A percentile compares a stretch with the other conserved stretches of the same genome.
phyloP scores from a whole-genome alignment of 2,113 vertebrate species.

The Chinchilla lanigera region DNA sequence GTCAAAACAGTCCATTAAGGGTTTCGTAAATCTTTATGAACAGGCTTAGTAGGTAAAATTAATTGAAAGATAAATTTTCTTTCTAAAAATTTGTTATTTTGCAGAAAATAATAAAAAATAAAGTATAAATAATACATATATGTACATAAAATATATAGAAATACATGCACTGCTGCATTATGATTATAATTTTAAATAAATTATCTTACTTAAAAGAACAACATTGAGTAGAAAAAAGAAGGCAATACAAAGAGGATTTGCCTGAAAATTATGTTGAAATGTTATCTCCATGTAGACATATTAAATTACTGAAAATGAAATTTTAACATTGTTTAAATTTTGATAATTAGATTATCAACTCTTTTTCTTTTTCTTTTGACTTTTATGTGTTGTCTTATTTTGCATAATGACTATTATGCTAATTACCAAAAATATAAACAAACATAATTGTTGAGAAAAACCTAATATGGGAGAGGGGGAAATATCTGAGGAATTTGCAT shows the following conservation, averaged over 20 bases:
- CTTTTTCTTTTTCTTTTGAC: not conserved
- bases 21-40: not conserved
- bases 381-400: not conserved
- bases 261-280: not conserved
- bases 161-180: not conserved
- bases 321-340: not conserved
- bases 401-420: not conserved
- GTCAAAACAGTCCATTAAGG: not conserved
- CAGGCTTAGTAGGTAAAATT: not conserved
- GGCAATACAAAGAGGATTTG: not conserved
- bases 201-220: conserved; percentile 28
- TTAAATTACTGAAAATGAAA: not conserved
- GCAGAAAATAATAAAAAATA: not conserved
- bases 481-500: not conserved
- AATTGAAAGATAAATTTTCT: not conserved
- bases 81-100: conserved; percentile 7
- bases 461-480: not conserved
- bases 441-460: not conserved
- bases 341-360: not conserved
- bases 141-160: not conserved
- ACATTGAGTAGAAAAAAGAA: not conserved
- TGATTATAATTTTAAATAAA: conserved; percentile 4
- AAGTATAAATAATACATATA: not conserved
- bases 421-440: not conserved
- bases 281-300: not conserved